A percentile compares a stretch with the other conserved stretches of the same genome.
Conservation (phyloP, 2,888 invertebrate genomes). For the Calameuta pallipes region DNA sequence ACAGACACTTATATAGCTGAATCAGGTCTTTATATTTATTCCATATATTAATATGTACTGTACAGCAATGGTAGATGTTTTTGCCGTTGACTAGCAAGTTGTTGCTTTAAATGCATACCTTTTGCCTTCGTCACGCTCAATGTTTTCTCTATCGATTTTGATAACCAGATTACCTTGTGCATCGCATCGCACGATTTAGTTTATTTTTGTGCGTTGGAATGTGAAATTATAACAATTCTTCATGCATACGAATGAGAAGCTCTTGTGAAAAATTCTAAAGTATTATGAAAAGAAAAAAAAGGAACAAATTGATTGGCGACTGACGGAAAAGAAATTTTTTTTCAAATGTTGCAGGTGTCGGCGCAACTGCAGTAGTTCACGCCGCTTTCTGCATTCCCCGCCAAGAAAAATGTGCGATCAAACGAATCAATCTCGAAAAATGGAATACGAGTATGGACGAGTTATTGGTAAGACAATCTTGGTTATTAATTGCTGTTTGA, state of each 20-base stretch:
- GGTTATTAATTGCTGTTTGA: background rate
- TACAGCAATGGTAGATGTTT: background rate
- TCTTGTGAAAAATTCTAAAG: background rate
- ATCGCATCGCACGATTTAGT: background rate
- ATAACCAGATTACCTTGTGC: background rate
- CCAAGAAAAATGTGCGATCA: conserved; percentile 97
- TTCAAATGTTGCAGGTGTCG: conserved; percentile 77
- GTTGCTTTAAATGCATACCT: background rate
- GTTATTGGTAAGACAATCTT: conserved; percentile 79
- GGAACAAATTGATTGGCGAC: background rate
- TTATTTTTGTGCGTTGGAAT: background rate
- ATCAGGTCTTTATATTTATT: background rate
- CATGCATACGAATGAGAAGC: background rate
- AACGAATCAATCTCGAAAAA: conserved; percentile 98
- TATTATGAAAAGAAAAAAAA: background rate
- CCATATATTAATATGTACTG: background rate
- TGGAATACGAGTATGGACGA: conserved; percentile 99
- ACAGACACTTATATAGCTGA: background rate
- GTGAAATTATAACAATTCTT: background rate
- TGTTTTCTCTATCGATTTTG: background rate
- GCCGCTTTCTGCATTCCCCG: conserved; percentile 91
- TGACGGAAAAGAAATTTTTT: background rate
- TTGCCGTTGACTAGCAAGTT: background rate
- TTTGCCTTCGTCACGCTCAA: background rate
- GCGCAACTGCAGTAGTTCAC: conserved; percentile 96